A percentile compares a stretch with the other conserved stretches of the same genome.
phyloP scores from a whole-genome alignment of 2,797 vertebrate genomes.

The Crenichthys baileyi region DNA sequence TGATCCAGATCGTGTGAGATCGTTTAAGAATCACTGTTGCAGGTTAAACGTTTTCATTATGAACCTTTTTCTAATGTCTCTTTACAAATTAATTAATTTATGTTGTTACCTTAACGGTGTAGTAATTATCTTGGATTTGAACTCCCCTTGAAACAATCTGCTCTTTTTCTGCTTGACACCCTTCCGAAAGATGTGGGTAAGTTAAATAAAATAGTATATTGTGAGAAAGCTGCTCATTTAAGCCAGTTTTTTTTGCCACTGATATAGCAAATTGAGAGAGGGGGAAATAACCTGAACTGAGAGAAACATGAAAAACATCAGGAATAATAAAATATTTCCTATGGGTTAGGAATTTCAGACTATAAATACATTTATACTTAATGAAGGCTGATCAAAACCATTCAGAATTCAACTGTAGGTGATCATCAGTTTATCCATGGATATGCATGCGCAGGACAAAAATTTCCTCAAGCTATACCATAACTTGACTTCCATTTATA shows the following conservation, averaged over 20 bases:
- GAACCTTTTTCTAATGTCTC: background rate
- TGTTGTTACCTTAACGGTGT: background rate
- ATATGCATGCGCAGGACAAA: constrained; percentile 10
- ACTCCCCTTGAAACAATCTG: background rate
- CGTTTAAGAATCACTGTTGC: too few relatives aligned
- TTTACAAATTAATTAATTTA: background rate
- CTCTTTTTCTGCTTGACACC: background rate
- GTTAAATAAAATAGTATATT: background rate
- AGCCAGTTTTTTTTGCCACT: background rate
- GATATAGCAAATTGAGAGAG: background rate
- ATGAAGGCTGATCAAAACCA: constrained; percentile 20
- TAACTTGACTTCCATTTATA: constrained; percentile 23
- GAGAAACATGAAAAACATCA: background rate
- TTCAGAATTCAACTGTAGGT: constrained; percentile 38
- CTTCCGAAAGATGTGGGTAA: background rate
- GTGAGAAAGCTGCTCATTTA: background rate
- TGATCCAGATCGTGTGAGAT: too few relatives aligned
- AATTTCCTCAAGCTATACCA: constrained; percentile 38
- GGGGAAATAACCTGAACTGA: background rate
- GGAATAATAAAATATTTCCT: background rate
- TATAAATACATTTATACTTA: background rate
- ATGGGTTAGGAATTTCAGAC: background rate
- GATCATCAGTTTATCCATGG: constrained; percentile 25
- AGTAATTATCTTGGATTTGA: background rate
- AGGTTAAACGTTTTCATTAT: too few relatives aligned